These are phyloP conservation scores for Loris lydekkerianus DNA, from an alignment of 2,797 vertebrate genomes.

Conservation along the genomic window DNA sequence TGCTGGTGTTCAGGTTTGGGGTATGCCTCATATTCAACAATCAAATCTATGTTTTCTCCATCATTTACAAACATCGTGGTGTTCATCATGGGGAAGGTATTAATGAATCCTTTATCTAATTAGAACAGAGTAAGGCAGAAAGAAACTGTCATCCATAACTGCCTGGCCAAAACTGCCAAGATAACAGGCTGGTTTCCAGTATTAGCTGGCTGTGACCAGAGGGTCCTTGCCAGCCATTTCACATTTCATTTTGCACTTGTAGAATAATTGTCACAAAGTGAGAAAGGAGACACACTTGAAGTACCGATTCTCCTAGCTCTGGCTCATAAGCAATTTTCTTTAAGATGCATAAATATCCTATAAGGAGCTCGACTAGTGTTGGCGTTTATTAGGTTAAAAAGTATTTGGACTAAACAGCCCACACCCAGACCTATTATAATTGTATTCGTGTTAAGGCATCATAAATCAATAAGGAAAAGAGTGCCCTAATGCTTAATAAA, in stretches of 20 bases:
- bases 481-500: background rate
- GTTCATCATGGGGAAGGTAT: constrained; percentile 89
- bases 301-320: background rate
- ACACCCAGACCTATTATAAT: background rate
- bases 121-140: constrained; percentile 71
- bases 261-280: background rate
- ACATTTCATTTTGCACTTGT: background rate
- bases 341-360: background rate
- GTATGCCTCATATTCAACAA: constrained; percentile 94
- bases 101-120: constrained; percentile 95
- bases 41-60: constrained; percentile 94
- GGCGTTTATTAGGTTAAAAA: background rate
- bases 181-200: background rate
- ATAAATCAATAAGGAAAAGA: background rate
- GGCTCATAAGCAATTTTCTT: background rate
- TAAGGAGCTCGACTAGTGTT: background rate
- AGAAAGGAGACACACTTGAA: background rate
- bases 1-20: constrained; percentile 91
- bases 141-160: background rate
- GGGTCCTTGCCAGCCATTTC: background rate
- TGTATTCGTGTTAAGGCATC: background rate
- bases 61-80: constrained; percentile 93
- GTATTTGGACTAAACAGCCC: background rate
- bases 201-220: background rate
- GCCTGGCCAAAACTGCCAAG: background rate